Evolutionary conservation across 1,140 invertebrate genomes (phyloP).

Genomic region (Hormaphis cornu): DNA sequence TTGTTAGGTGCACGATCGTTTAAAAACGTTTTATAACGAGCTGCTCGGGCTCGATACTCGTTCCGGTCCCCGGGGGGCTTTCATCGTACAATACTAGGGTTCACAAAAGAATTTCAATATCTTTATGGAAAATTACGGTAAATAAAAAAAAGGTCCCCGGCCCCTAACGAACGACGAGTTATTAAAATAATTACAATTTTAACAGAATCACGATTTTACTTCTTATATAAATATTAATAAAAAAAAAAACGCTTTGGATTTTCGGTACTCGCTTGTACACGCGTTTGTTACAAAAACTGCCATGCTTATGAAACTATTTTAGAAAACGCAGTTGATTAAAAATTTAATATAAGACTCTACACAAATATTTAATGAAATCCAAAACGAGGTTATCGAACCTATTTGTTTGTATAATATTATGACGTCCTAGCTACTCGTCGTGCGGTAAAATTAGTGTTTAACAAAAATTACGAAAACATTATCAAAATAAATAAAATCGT

Average conservation of each 20-base stretch:
- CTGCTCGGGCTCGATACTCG: constrained; percentile 1
- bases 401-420: too few relatives aligned
- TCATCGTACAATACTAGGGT: background rate
- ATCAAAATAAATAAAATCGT: too few relatives aligned
- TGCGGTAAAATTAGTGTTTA: too few relatives aligned
- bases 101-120: constrained; percentile 30
- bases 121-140: background rate
- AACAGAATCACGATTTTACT: constrained; percentile 14
- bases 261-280: too few relatives aligned
- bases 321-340: too few relatives aligned
- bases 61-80: constrained; percentile 1
- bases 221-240: background rate
- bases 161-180: background rate
- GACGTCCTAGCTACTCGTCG: too few relatives aligned
- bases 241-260: background rate
- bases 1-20: constrained; percentile 11
- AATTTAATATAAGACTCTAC: too few relatives aligned
- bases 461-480: too few relatives aligned
- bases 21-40: constrained; percentile 20
- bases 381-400: too few relatives aligned
- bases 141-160: background rate
- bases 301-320: too few relatives aligned
- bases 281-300: too few relatives aligned
- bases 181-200: constrained; percentile 28
- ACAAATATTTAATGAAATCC: too few relatives aligned